A percentile compares a stretch with the other conserved stretches of the same genome.
Evolutionary conservation across 2,888 invertebrate genomes (phyloP).

Genomic region (Microctonus brassicae): DNA sequence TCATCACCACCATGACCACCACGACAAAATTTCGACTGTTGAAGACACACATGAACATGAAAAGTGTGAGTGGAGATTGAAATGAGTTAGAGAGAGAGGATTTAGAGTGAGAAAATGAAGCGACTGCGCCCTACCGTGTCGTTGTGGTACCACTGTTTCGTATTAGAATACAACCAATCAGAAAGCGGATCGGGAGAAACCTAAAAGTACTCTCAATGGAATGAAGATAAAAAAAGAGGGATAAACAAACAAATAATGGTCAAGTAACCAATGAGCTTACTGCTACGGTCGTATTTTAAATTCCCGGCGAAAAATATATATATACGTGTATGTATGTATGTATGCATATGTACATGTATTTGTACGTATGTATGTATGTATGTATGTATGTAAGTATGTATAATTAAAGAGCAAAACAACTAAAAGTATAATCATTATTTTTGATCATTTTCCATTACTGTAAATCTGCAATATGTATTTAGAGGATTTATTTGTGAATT

Average conservation of each 20-base stretch:
- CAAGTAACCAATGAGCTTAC: not conserved
- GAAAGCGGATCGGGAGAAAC: not conserved
- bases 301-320: too few species aligned
- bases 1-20: not conserved
- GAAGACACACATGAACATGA: not conserved
- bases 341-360: not conserved
- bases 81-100: not conserved
- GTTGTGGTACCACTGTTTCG: not conserved
- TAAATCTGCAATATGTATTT: not conserved
- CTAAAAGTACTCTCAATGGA: not conserved
- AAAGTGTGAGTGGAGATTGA: not conserved
- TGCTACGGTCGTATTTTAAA: not conserved
- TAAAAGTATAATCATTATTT: not conserved
- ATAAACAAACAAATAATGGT: not conserved
- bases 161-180: not conserved
- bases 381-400: not conserved
- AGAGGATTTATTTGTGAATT: not conserved
- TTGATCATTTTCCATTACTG: not conserved
- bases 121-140: not conserved
- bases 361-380: not conserved
- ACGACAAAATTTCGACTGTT: not conserved
- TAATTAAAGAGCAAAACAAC: not conserved
- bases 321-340: not conserved
- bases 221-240: not conserved
- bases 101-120: not conserved